Conservation (phyloP, 2,888 invertebrate species). For the Amiota mariae region DNA sequence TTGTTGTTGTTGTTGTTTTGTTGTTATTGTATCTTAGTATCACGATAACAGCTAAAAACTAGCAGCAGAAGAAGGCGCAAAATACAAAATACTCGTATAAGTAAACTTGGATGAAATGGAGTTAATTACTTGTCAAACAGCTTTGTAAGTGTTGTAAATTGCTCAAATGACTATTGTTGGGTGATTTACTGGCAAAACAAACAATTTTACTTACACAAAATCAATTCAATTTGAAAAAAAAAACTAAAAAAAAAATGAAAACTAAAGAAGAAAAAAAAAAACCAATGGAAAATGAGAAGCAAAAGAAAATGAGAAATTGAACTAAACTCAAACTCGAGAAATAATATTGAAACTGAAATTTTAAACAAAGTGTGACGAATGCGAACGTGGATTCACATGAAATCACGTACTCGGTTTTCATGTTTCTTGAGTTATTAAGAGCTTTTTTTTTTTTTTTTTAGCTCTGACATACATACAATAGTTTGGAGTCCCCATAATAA, state of each 20-base stretch:
- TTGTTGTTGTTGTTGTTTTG: no score
- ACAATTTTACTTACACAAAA: conserved; percentile 39
- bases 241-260: not conserved
- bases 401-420: conserved; percentile 47
- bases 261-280: not conserved
- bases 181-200: conserved; percentile 64
- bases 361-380: conserved; percentile 60
- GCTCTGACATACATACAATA: conserved; percentile 6
- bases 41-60: conserved; percentile 12
- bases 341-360: conserved; percentile 52
- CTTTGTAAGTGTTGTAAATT: conserved; percentile 60
- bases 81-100: no score
- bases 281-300: not conserved
- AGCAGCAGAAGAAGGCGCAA: not conserved
- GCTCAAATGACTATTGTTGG: conserved; percentile 51
- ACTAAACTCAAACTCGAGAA: not conserved
- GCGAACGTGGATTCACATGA: conserved; percentile 35
- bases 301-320: conserved; percentile 1
- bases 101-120: conserved; percentile 43
- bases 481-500: not conserved
- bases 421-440: not conserved
- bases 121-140: conserved; percentile 65
- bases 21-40: no score
- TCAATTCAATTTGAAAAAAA: conserved; percentile 1
- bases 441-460: not conserved